Base-by-base conservation (phyloP, 1,140 invertebrate genomes). In the Hydropsyche tenuis region DNA sequence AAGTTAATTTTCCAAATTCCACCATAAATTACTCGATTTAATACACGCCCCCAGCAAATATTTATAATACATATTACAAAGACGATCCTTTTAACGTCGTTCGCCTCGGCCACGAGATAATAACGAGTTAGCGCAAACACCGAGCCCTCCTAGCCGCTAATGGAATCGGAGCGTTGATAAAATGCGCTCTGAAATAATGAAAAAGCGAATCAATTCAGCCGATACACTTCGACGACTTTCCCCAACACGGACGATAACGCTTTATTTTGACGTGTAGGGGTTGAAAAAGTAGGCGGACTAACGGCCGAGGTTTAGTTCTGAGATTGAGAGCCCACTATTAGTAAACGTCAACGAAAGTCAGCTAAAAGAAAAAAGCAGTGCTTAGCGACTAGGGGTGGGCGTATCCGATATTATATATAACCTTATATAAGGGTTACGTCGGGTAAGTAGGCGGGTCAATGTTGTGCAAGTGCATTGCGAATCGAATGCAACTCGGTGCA, bases 181-280 rank as follows among this genome's bases (percentile, higher is more conserved):
- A 5, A 56, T 22, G 14, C 16, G 2, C 9, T 18, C 51, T n/a
- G 5, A 18, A 60, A 60, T 60, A 60, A 60, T 60, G 56, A 60
- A 60, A 60, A 60, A 60, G 56, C 22, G 23, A 27, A 60, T 20
- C 56, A n/a, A 60, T 60, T 53, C 11, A 53, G 51, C 22, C 51
- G 22, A 60, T 60, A 60, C 56, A 60, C 56, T 60, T 53, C 56
- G 9, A 60, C 9, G 18, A 60, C 30, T 23, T 48, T 20, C 56
- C 56, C 56, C 22, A 60, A 23, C 56, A 60, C 22, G 14, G n/a
- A 37, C n/a, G 48, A 53, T 53, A 53, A 18, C 48, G 48, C 48
- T 53, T 53, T 53, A 53, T 53, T 53, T 53, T 16, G 48, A 53
- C 48, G 1, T n/a, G n/a, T 9, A 4, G 30, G 30, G 30, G 30